Base-by-base conservation (phyloP, 2,888 invertebrate genomes). In the Caenorhabditis sulstoni region DNA sequence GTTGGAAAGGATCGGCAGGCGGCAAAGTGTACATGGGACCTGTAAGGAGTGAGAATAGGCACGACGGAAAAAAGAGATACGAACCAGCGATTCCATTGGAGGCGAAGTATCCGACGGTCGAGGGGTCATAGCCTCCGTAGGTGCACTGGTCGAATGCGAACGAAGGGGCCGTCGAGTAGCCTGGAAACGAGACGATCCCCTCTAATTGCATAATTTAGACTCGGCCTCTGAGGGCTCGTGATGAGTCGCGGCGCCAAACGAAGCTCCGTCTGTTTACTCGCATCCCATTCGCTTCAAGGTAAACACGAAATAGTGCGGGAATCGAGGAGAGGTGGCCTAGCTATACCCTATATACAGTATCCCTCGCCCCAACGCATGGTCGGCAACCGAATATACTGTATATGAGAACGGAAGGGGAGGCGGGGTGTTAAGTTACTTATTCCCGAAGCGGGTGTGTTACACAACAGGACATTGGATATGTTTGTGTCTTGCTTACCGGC, bases 1-100 rank as follows among this genome's bases (percentile, higher is more conserved):
- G 57, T 57, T 81, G 83, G 59, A 85, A 85, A 11, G 83, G 84
- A 67, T 85, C 85, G 0, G 81, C 77, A 8, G 84, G 83, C 14
- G 85, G 84, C 16, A 85, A 71, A n/a, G 81, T 49, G 62, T 83
- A 83, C 83, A 83, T 83, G 0, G 75, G 49, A 16, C 68, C 65
- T 74, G 9, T 0, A 71, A 71, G 11, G 20, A 22, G 20, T 12
- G 7, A 23, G 35, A n/a, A 23, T 39, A 14, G 2, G 14, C 2
- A 41, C 2, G 11, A 11, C 14, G 14, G 12, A 41, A 41, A 11
- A 11, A 11, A 37, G 37, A 12, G 9, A 20, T 64, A 47, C 3
- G 35, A 44, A 67, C 59, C 66, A 18, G 76, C 59, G 14, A 77
- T 65, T 12, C 77, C 77, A 49, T 57, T 65, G 11, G 78, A 67